A percentile compares a stretch with the other conserved stretches of the same genome.
Evolutionary conservation across 2,797 vertebrate genomes (phyloP).

Genomic region (Trachurus trachurus): DNA sequence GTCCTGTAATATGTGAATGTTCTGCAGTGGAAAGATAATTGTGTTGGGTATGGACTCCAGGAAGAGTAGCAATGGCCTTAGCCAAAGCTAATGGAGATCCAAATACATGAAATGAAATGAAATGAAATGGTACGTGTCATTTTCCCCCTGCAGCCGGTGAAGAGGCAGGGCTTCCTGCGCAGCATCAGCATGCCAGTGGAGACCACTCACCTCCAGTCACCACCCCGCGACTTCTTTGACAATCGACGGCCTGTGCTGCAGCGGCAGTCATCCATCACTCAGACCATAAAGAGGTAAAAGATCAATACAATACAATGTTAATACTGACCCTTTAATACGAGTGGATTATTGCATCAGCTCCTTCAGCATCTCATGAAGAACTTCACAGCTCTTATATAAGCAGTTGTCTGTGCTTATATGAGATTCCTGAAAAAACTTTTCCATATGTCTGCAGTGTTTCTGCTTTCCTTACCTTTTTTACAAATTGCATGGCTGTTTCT

Average conservation of each 20-base stretch:
- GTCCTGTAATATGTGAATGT: no score
- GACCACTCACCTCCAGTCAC: constrained; percentile 88
- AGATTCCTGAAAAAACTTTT: constrained; percentile 4
- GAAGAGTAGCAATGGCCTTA: no score
- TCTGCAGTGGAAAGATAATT: no score
- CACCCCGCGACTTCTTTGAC: constrained; percentile 86
- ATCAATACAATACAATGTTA: background rate
- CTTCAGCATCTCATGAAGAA: background rate
- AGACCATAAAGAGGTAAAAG: constrained; percentile 96
- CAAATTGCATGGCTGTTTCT: constrained; percentile 51
- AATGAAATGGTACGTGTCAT: background rate
- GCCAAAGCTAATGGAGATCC: no score
- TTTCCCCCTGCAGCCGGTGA: constrained; percentile 82
- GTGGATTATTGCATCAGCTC: constrained; percentile 6
- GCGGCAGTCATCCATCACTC: constrained; percentile 96
- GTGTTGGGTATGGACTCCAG: no score
- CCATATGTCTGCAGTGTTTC: constrained; percentile 15
- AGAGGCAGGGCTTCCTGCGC: constrained; percentile 92
- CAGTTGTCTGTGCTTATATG: background rate
- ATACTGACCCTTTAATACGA: background rate
- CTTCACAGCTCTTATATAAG: background rate
- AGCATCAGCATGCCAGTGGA: constrained; percentile 97
- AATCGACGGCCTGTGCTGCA: constrained; percentile 89
- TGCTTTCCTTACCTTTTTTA: constrained; percentile 47
- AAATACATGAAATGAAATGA: no score